Percentiles rank a stretch among this genome's conserved stretches.
These are phyloP conservation scores for Diaperis boleti DNA, from an alignment of 2,888 invertebrate genomes.

Conservation along the genomic window DNA sequence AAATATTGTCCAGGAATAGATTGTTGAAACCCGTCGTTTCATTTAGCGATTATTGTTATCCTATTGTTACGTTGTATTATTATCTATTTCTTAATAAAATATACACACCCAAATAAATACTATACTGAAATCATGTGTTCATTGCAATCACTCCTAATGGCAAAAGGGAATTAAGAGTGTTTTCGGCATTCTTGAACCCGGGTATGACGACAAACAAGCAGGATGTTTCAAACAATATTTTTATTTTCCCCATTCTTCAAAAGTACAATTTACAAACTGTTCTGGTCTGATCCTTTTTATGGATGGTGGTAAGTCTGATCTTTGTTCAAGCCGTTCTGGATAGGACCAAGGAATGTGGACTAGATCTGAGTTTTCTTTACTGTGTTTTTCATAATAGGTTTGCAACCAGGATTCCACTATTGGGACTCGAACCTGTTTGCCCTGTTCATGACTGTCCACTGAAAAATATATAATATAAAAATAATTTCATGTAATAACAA, in stretches of 20 bases:
- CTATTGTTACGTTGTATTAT: constrained; percentile 9
- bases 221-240: too few relatives aligned
- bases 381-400: constrained; percentile 60
- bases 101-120: constrained; percentile 7
- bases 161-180: too few relatives aligned
- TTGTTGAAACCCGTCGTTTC: neutral
- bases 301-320: constrained; percentile 72
- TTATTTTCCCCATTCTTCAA: constrained; percentile 71
- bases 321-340: constrained; percentile 67
- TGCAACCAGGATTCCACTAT: constrained; percentile 64
- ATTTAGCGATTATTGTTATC: neutral
- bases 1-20: neutral
- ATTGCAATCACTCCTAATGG: too few relatives aligned
- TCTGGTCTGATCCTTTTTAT: constrained; percentile 70
- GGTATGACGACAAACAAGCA: too few relatives aligned
- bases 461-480: too few relatives aligned
- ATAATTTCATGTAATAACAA: too few relatives aligned
- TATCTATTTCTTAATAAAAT: constrained; percentile 11
- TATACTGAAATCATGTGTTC: neutral
- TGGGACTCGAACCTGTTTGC: constrained; percentile 58
- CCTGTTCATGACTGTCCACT: constrained; percentile 62
- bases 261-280: constrained; percentile 67
- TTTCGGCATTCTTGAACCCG: too few relatives aligned
- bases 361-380: constrained; percentile 60
- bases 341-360: constrained; percentile 71